Base-by-base conservation (phyloP, 2,113 vertebrate species). In the Neopipo cinnamomea region DNA sequence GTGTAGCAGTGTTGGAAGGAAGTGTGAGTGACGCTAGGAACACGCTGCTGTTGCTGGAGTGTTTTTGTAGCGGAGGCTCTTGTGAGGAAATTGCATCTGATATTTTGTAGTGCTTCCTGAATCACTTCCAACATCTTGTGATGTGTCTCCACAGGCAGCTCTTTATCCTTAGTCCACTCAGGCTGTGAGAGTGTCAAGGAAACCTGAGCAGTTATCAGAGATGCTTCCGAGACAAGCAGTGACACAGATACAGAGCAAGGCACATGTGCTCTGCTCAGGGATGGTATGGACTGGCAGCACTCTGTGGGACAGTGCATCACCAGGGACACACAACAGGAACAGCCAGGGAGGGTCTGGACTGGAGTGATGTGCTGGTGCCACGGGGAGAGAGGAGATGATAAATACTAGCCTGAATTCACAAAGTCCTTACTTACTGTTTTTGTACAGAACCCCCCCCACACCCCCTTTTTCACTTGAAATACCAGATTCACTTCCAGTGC, bases 21-120 rank as follows among this genome's bases (percentile, higher is more conserved):
- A 55, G 80, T 0, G 1, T 39, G 84, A 75, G 80, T 55, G 59
- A 16, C 0, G 0, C 58, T 31, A n/a, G 82, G 93, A 91, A 46
- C 47, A 4, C 0, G 2, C 80, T 56, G 83, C 73, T 85, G 7
- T 3, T 72, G 61, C 81, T 89, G 77, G 62, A 82, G 84, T 42
- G 77, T 27, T 78, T 87, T 30, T 49, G 62, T 47, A 49, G 67
- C 5, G 0, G 33, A 58, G 88, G 31, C 87, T 93, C 86, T 74
- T 52, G 62, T 35, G 83, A 63, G 83, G 80, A 61, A 84, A 65
- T 77, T 39, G 76, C 68, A 30, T 74, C 68, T 78, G 91, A 84
- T 91, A 30, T 63, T 89, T 62, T 92, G 56, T 92, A 67, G 93
- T 84, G 46, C 80, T 92, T 96, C 86, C 91, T 95, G 94, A 95